Evolutionary conservation across 2,113 vertebrate species (phyloP), one percentile per base, ranked within the genome.

Genomic region (Xenus cinereus): DNA sequence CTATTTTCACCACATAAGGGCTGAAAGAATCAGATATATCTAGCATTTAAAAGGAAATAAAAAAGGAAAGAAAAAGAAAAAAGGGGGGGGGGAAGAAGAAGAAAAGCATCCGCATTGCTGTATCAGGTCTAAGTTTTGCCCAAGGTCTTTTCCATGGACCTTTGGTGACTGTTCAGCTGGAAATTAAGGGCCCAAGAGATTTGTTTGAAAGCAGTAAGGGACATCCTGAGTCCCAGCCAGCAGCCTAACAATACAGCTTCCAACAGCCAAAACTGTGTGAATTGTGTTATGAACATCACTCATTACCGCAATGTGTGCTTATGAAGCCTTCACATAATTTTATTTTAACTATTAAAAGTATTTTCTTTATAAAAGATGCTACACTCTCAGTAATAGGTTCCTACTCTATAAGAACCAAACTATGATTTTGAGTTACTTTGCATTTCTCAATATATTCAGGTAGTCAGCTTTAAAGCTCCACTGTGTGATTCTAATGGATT

Each of bases 211-310:
- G 83, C 83, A 63, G 86, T 78, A 92, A 78, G 86, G 86, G 95
- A 93, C 89, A 95, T 89, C 92, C 95, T 95, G 90, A 68, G 51
- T 50, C 22, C 76, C 64, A 88, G 93, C 72, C 92, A 94, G 82
- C 84, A 95, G 79, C 28, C 26, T 30, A 90, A 90, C 93, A 95
- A 92, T 78, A 68, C 69, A 75, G 56, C 35, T 69, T 53, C 73
- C 80, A 90, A 82, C 67, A 90, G 86, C 94, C 86, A 95, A 88
- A 77, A 75, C 69, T 28, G 50, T 35, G 91, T 3, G 35, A 93
- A 79, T 5, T 39, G 45, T 67, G 43, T 76, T 22, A 50, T 14
- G 51, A 89, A 57, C 51, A 85, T 63, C 82, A 54, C 63, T 77
- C 59, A 28, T 68, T 37, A 63, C 50, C 0, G 1, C 64, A 21